Percentiles rank a stretch among this genome's conserved stretches.
phyloP scores from a whole-genome alignment of 2,888 invertebrate species.

The Ophion ellenae region DNA sequence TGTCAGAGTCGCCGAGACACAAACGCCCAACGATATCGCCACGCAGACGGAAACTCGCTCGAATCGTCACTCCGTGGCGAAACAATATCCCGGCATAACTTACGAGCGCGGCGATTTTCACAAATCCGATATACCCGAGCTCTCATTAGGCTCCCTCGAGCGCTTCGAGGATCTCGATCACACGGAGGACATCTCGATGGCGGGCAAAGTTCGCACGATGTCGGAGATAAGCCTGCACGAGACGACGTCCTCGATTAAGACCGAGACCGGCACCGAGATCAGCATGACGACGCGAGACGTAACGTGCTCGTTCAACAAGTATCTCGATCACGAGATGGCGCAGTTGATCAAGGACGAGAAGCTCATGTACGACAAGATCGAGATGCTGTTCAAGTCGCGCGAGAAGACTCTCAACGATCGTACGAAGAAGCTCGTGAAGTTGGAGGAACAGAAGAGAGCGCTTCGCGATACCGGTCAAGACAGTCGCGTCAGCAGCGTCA shows the following conservation, averaged over 20 bases:
- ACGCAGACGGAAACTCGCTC: constrained; percentile 79
- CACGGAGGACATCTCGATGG: constrained; percentile 79
- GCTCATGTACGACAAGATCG: constrained; percentile 87
- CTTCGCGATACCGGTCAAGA: constrained; percentile 82
- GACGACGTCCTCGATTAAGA: constrained; percentile 82
- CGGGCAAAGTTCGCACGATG: constrained; percentile 80
- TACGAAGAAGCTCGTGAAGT: constrained; percentile 84
- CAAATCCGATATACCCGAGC: constrained; percentile 73
- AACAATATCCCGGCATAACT: constrained; percentile 74
- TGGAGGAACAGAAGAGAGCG: constrained; percentile 88
- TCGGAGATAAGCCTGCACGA: constrained; percentile 83
- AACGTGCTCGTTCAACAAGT: constrained; percentile 82
- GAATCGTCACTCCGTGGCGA: constrained; percentile 63
- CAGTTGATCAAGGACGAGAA: constrained; percentile 89
- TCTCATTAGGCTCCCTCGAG: constrained; percentile 77
- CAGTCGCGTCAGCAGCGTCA: constrained; percentile 84
- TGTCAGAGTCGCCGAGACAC: constrained; percentile 80
- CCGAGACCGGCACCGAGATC: constrained; percentile 82
- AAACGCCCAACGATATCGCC: constrained; percentile 82
- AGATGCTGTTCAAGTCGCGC: constrained; percentile 87
- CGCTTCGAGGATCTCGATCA: constrained; percentile 78
- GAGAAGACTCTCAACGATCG: constrained; percentile 89
- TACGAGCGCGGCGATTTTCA: constrained; percentile 73
- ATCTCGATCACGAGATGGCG: constrained; percentile 84
- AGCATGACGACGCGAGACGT: constrained; percentile 82